Base-by-base conservation (phyloP, 2,888 invertebrate species). In the Eucera pruinosa region DNA sequence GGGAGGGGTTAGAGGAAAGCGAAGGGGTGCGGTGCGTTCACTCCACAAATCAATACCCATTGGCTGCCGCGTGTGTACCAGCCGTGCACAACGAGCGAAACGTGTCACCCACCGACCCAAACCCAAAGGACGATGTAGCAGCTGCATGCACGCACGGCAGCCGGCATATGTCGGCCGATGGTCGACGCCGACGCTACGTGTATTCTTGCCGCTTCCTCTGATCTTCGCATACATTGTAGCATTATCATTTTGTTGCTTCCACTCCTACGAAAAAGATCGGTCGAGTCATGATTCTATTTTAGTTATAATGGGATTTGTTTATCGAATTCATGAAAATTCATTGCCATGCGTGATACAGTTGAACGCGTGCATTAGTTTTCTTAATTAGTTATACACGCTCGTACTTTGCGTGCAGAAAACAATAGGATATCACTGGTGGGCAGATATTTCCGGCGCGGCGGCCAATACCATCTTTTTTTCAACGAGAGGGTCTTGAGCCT, bases 91-190 rank as follows among this genome's bases (percentile, higher is more conserved):
- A 82, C 78, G 81, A 87, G 85, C 88, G 87, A 88, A 91, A 89
- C 89, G 90, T 90, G 89, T 91, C 90, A 90, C 89, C 90, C 90
- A 89, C 89, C 90, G 88, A 89, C 88, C 88, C 85, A 87, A 86
- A 89, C 84, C 85, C 86, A 58, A 76, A 79, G 68, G 80, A 82
- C 77, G 85, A 86, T 79, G 81, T 83, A 83, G 84, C 88, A 88
- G 88, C 88, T 88, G 88, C 86, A 82, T 80, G 72, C 73, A 82
- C 79, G 68, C 69, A 58, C 76, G 71, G 52, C 75, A 60, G 70
- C 64, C 76, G 80, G 70, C 83, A 81, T 84, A 85, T 85, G 85
- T 85, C 82, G 78, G 60, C 74, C 76, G 80, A 71, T 58, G 64
- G 23, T 18, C 70, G 48, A n/a, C 48, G n/a, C 57, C 23, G 7